Evolutionary conservation across 2,113 vertebrate species (phyloP).

Genomic region (Dunckerocampus dactyliophorus): DNA sequence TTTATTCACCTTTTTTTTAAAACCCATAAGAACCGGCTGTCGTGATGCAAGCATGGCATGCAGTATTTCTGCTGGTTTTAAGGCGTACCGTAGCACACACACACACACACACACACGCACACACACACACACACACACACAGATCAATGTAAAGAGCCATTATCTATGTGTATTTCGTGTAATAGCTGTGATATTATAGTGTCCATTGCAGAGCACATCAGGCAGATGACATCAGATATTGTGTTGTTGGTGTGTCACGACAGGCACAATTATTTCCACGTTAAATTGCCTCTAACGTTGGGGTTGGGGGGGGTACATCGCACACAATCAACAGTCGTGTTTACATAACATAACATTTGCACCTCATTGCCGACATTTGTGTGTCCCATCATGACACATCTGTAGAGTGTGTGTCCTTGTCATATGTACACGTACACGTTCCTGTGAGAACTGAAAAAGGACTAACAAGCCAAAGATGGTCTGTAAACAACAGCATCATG

Average conservation of each 20-base stretch:
- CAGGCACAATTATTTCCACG: neutral
- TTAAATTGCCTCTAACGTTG: neutral
- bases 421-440: too few relatives aligned
- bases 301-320: too few relatives aligned
- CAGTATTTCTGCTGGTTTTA: too few relatives aligned
- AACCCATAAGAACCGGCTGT: too few relatives aligned
- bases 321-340: too few relatives aligned
- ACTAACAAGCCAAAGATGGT: neutral
- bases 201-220: conserved; percentile 21
- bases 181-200: conserved; percentile 31
- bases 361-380: too few relatives aligned
- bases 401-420: too few relatives aligned
- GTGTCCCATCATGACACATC: too few relatives aligned
- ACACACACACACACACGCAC: too few relatives aligned
- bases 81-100: neutral
- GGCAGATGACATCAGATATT: conserved; percentile 27
- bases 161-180: conserved; percentile 17
- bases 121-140: neutral
- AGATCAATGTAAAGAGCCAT: conserved; percentile 28
- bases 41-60: too few relatives aligned
- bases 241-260: neutral
- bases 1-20: too few relatives aligned
- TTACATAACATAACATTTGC: too few relatives aligned
- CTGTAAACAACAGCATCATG: conserved; percentile 1
- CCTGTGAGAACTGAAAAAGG: neutral